A percentile compares a stretch with the other conserved stretches of the same genome.
Conservation (phyloP, 2,888 invertebrate species). For the Latrodectus elegans region DNA sequence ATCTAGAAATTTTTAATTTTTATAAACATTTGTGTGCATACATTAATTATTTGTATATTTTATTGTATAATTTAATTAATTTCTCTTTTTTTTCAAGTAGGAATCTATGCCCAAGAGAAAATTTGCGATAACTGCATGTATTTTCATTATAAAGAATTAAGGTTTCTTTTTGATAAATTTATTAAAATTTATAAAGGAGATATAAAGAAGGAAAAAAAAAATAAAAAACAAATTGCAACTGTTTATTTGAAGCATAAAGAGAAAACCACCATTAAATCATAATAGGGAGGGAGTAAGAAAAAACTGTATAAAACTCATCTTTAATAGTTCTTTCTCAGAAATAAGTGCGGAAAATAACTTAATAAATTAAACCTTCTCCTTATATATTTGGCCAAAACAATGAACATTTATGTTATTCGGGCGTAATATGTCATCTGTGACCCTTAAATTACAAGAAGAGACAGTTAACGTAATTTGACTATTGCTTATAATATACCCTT, state of each 20-base stretch:
- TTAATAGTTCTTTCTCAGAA: not conserved
- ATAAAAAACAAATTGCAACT: too few species aligned
- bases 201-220: too few species aligned
- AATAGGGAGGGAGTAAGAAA: not conserved
- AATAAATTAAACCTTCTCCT: slow-evolving; percentile 39
- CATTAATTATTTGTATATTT: too few species aligned
- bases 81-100: too few species aligned
- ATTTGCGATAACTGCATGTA: too few species aligned
- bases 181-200: too few species aligned
- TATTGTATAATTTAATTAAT: too few species aligned
- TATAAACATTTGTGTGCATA: too few species aligned
- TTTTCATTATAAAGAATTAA: too few species aligned
- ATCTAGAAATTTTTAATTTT: too few species aligned
- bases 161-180: too few species aligned
- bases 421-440: slow-evolving; percentile 40
- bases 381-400: slow-evolving; percentile 30
- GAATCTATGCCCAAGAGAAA: too few species aligned
- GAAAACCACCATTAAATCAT: not conserved
- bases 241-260: not conserved
- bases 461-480: slow-evolving; percentile 35
- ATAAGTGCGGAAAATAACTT: slow-evolving; percentile 20
- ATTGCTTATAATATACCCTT: slow-evolving; percentile 18
- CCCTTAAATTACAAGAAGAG: slow-evolving; percentile 18
- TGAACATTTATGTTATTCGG: slow-evolving; percentile 11
- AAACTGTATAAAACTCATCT: not conserved